Evolutionary conservation across 1,140 invertebrate genomes (phyloP).

Genomic region (Bombus impatiens): DNA sequence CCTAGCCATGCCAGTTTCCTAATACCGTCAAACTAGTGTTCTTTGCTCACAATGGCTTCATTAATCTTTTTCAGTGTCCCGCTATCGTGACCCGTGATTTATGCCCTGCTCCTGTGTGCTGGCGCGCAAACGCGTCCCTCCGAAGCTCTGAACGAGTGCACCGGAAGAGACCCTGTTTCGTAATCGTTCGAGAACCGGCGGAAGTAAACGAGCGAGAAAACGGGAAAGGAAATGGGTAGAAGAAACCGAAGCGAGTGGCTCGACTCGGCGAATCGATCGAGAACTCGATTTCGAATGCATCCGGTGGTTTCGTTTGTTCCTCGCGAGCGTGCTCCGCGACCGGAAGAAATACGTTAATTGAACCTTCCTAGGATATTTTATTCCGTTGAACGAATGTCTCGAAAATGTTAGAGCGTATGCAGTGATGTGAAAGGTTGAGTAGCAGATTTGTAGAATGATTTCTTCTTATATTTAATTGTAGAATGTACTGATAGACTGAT

Average conservation of each 20-base stretch:
- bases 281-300: constrained; percentile 7
- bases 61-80: constrained; percentile 50
- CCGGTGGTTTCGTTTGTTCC: constrained; percentile 2
- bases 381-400: not conserved
- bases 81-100: constrained; percentile 34
- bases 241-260: not conserved
- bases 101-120: not conserved
- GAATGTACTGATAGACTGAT: too few relatives aligned
- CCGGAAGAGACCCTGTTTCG: constrained; percentile 1
- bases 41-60: constrained; percentile 44
- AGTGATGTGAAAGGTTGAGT: too few relatives aligned
- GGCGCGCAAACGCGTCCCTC: not conserved
- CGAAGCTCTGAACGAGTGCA: not conserved
- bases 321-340: not conserved
- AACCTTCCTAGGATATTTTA: not conserved
- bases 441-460: too few relatives aligned
- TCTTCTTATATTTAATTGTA: too few relatives aligned
- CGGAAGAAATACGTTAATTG: not conserved
- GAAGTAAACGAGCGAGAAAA: constrained; percentile 8
- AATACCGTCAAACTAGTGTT: constrained; percentile 34
- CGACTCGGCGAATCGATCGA: not conserved
- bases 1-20: constrained; percentile 5
- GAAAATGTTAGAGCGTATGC: not conserved
- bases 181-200: constrained; percentile 12
- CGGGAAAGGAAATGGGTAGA: not conserved